Evolutionary conservation across 2,113 vertebrate genomes (phyloP), one percentile per base, ranked within the genome.

Genomic region (Cardinalis cardinalis): DNA sequence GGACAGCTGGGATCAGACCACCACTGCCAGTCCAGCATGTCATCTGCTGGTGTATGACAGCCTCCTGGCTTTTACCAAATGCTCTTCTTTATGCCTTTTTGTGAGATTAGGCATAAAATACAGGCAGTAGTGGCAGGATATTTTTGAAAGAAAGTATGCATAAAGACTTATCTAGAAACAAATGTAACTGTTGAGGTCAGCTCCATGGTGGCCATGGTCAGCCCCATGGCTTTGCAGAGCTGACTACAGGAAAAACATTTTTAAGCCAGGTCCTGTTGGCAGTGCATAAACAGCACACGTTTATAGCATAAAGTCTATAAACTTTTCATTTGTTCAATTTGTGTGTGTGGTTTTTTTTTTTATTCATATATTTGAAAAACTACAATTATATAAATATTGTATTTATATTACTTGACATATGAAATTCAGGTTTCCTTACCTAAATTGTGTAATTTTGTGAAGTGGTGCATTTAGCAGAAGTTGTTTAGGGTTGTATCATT

Each of bases 401-500:
- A 90, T 95, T 94, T 88, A 44, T 87, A 90, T 88, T 84, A 70
- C 60, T 87, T 96, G 95, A 96, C 93, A 92, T 52, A 59, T 68
- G 44, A 94, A 92, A 87, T 87, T 83, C 7, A 23, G 36, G 44
- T 83, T 97, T 93, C 77, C 41, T 94, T 92, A 66, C 56, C 23
- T 78, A 91, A 96, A 90, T 64, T 64, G 90, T 61, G 90, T 88
- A 88, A 95, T 96, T 96, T 96, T 60, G 72, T 77, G 88, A 96
- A 97, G 61, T 95, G 94, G 82, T 81, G 73, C 87, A 87, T 95
- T 97, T 97, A 96, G 79, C 79, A 89, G 83, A 88, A 80, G 64
- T 90, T 96, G 87, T 89, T 96, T 95, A 91, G 92, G n/a, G 87
- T 89, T 93, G 69, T 93, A 72, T 36, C 83, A 58, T 92, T 96